Evolutionary conservation across 2,888 invertebrate genomes (phyloP).

Genomic region (Glyphotaelius pellucidus): DNA sequence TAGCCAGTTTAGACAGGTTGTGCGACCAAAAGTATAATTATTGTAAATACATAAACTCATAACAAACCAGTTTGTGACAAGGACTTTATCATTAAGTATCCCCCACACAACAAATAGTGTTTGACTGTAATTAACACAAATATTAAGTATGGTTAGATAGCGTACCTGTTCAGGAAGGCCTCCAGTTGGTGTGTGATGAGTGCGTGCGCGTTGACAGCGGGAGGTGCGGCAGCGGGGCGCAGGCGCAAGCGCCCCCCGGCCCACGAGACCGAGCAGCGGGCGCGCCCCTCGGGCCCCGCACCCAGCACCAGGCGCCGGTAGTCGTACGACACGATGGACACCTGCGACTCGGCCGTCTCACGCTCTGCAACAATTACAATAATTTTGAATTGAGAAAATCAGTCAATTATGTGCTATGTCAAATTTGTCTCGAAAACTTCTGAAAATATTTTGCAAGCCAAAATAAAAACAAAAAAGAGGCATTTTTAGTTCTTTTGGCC

Average conservation of each 20-base stretch:
- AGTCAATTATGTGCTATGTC: background rate
- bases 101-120: too few species aligned
- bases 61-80: too few species aligned
- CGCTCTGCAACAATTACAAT: constrained; percentile 78
- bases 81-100: too few species aligned
- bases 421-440: too few species aligned
- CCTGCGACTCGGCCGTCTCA: constrained; percentile 73
- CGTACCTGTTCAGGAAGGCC: constrained; percentile 88
- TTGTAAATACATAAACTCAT: too few species aligned
- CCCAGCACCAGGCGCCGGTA: constrained; percentile 93
- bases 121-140: too few species aligned
- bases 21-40: too few species aligned
- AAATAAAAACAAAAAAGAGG: too few species aligned
- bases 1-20: too few species aligned
- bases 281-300: constrained; percentile 91
- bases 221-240: constrained; percentile 86
- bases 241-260: constrained; percentile 88
- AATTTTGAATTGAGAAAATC: background rate
- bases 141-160: background rate
- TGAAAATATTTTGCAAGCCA: too few species aligned
- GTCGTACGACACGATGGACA: constrained; percentile 93
- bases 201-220: constrained; percentile 92
- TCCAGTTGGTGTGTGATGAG: constrained; percentile 92
- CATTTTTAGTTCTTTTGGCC: too few species aligned
- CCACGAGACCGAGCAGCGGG: constrained; percentile 91